Conservation (phyloP, 2,888 invertebrate genomes). For the Hirtodrosophila cameraria region DNA sequence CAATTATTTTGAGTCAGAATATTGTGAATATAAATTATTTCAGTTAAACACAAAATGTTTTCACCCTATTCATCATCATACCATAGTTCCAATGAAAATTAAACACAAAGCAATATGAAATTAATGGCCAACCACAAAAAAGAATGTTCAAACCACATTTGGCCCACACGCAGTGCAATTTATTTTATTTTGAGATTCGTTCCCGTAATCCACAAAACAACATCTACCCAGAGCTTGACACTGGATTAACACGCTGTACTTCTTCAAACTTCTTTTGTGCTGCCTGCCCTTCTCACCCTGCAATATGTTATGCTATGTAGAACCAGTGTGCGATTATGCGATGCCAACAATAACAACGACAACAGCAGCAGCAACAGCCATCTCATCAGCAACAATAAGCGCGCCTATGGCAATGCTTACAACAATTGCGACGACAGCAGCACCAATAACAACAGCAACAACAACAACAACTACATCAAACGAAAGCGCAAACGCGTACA, state of each 20-base stretch:
- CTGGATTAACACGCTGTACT: conserved; percentile 82
- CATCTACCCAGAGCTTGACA: conserved; percentile 47
- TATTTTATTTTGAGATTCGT: conserved; percentile 44
- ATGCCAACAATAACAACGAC: conserved; percentile 44
- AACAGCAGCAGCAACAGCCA: conserved; percentile 20
- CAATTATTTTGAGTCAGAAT: not conserved
- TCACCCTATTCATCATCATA: conserved; percentile 4
- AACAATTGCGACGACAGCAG: conserved; percentile 20
- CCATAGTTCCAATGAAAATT: conserved; percentile 23
- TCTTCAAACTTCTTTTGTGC: conserved; percentile 81
- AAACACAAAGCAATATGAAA: conserved; percentile 66
- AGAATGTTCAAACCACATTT: conserved; percentile 30
- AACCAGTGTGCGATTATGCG: conserved; percentile 51
- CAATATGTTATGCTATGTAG: conserved; percentile 44
- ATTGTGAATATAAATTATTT: conserved; percentile 1
- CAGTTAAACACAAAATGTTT: not conserved
- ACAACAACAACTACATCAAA: conserved; percentile 38
- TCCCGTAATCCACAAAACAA: conserved; percentile 27
- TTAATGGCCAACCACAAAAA: conserved; percentile 50
- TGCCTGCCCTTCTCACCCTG: conserved; percentile 60
- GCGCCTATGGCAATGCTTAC: conserved; percentile 36
- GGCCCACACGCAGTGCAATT: conserved; percentile 40
- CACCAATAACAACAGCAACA: conserved; percentile 21
- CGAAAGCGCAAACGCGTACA: conserved; percentile 78
- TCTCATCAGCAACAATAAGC: conserved; percentile 33